phyloP scores from a whole-genome alignment of 1,140 invertebrate species.

The Acyrthosiphon pisum region DNA sequence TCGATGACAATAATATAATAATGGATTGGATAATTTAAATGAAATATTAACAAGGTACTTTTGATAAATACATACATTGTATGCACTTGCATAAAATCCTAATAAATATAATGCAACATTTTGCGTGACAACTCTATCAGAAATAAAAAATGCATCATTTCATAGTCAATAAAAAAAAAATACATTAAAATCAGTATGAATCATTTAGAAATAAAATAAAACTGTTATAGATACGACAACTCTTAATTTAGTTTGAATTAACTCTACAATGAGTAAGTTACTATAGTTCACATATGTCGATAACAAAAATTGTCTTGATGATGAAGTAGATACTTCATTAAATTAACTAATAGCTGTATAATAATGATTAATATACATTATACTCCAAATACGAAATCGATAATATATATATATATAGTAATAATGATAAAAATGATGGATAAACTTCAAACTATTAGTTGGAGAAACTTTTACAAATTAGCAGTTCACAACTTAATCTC shows the following conservation, averaged over 20 bases:
- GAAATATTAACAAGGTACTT: background rate
- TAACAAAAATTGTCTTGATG: background rate
- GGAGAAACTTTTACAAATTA: slow-evolving; percentile 30
- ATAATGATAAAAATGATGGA: background rate
- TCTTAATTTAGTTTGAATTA: background rate
- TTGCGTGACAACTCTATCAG: background rate
- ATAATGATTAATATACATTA: background rate
- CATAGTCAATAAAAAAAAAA: no score
- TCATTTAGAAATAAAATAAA: background rate
- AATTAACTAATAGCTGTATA: background rate
- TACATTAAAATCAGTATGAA: background rate
- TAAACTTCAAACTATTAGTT: slow-evolving; percentile 2
- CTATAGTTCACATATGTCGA: background rate
- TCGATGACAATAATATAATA: background rate
- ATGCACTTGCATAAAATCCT: background rate
- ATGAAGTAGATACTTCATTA: background rate
- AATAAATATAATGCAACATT: background rate
- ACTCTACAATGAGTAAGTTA: background rate
- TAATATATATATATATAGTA: background rate
- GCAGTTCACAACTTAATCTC: slow-evolving; percentile 8
- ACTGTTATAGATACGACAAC: background rate
- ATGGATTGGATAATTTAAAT: background rate
- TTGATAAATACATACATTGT: background rate
- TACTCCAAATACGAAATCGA: background rate
- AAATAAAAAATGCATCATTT: background rate